Conservation (phyloP, 2,888 invertebrate genomes). For the Gymnoscelis rufifasciata region DNA sequence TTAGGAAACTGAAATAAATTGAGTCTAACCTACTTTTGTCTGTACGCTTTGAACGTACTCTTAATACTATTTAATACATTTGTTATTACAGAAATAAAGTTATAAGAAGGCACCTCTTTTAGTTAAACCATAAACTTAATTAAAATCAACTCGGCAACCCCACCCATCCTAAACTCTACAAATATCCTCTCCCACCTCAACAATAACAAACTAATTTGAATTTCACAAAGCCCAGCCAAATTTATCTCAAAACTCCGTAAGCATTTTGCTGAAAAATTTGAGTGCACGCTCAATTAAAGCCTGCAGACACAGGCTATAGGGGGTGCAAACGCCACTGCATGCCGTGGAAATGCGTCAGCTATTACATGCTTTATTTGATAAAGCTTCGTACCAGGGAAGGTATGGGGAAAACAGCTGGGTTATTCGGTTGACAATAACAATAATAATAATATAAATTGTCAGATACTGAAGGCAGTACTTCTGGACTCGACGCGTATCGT, state of each 20-base stretch:
- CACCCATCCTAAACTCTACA: background rate
- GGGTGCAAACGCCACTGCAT: conserved; percentile 8
- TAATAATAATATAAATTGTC: too few species aligned
- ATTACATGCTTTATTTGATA: conserved; percentile 65
- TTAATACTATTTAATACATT: too few species aligned
- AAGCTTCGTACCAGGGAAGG: conserved; percentile 35
- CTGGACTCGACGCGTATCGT: too few species aligned
- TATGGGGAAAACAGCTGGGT: background rate
- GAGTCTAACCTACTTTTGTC: too few species aligned
- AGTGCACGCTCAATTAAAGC: conserved; percentile 10
- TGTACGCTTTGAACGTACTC: too few species aligned
- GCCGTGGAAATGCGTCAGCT: conserved; percentile 27
- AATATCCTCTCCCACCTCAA: background rate
- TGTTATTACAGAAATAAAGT: too few species aligned
- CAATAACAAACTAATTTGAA: too few species aligned
- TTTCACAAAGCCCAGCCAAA: background rate
- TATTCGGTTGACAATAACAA: background rate
- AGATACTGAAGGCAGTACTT: too few species aligned
- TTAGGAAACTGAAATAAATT: too few species aligned
- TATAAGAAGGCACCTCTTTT: background rate
- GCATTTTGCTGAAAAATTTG: conserved; percentile 6
- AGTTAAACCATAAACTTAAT: background rate
- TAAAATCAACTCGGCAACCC: too few species aligned
- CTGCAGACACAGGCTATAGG: conserved; percentile 1
- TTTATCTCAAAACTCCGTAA: background rate